Conservation (phyloP, 2,797 vertebrate genomes). For the Holocentrus rufus region DNA sequence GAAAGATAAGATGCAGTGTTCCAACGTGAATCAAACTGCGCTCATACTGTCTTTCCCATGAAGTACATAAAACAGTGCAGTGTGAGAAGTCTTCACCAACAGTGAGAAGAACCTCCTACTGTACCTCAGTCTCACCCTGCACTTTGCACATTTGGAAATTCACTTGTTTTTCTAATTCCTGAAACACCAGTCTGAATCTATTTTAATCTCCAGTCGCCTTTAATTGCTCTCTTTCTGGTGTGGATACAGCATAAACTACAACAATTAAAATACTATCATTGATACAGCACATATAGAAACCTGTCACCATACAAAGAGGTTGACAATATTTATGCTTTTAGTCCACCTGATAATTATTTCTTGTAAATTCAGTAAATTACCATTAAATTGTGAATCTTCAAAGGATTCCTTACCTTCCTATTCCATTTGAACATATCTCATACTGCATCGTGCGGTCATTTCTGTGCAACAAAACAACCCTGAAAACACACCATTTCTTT, state of each 20-base stretch:
- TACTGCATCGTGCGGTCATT: conserved; percentile 13
- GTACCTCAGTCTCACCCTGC: background rate
- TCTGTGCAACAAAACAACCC: conserved; percentile 5
- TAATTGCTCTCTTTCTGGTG: conserved; percentile 20
- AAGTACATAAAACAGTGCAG: background rate
- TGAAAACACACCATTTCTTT: conserved; percentile 32
- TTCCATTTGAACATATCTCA: conserved; percentile 1
- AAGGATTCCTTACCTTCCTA: background rate
- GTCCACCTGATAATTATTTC: too few relatives aligned
- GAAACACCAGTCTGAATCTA: background rate
- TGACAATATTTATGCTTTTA: too few relatives aligned
- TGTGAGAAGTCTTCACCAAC: background rate
- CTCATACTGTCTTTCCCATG: background rate
- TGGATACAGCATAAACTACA: background rate
- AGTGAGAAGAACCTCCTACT: background rate
- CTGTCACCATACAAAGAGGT: background rate
- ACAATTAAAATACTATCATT: conserved; percentile 17
- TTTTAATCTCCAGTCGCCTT: background rate
- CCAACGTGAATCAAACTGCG: background rate
- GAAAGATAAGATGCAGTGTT: conserved; percentile 1
- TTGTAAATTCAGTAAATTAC: too few relatives aligned
- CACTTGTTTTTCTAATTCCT: background rate
- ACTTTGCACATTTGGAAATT: background rate
- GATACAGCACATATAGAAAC: background rate
- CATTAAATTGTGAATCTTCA: too few relatives aligned